These are phyloP conservation scores for Eremobia ochroleuca DNA, from an alignment of 2,888 invertebrate species.

Conservation along the genomic window DNA sequence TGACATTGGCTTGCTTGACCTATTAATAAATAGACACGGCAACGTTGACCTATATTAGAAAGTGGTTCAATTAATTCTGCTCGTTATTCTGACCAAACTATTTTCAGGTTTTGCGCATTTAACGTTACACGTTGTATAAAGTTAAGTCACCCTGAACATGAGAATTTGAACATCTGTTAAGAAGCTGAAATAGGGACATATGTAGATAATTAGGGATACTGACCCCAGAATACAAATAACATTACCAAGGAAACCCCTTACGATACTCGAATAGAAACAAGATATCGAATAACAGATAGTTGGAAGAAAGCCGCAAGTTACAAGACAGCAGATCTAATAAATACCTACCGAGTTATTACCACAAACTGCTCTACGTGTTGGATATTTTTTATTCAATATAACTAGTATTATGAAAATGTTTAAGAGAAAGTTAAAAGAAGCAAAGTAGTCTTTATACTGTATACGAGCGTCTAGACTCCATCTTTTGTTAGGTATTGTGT, in stretches of 20 bases:
- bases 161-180: slow-evolving; percentile 32
- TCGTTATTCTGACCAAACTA: no score
- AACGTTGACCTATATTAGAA: no score
- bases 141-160: slow-evolving; percentile 7
- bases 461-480: slow-evolving; percentile 9
- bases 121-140: no score
- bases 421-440: slow-evolving; percentile 53
- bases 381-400: slow-evolving; percentile 46
- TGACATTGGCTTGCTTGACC: no score
- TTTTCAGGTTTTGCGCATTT: no score
- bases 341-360: slow-evolving; percentile 53
- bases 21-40: no score
- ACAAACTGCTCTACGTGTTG: slow-evolving; percentile 59
- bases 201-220: not conserved
- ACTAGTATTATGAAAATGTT: slow-evolving; percentile 33
- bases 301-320: slow-evolving; percentile 48
- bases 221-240: slow-evolving; percentile 19
- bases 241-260: slow-evolving; percentile 7
- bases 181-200: not conserved
- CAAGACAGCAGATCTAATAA: slow-evolving; percentile 53
- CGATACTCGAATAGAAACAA: slow-evolving; percentile 33
- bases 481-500: slow-evolving; percentile 34
- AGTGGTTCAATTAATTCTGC: no score
- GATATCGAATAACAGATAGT: slow-evolving; percentile 35
- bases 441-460: slow-evolving; percentile 28